These are phyloP conservation scores for Acanthosepion pharaonis DNA, from an alignment of 2,888 invertebrate genomes.

Conservation along the genomic window DNA sequence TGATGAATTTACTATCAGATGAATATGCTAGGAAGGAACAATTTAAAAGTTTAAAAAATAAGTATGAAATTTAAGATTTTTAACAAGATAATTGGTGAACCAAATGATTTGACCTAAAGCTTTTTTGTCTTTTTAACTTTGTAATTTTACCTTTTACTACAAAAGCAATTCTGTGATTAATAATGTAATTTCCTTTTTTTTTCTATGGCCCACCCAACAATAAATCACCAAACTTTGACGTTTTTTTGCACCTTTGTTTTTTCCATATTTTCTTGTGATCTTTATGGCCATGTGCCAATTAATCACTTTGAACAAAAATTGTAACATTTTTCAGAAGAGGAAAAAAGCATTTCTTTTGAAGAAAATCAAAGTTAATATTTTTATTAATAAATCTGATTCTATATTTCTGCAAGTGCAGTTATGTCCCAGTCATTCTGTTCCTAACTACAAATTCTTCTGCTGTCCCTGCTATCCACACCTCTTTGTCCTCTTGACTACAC, in stretches of 20 bases:
- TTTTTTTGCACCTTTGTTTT: not conserved
- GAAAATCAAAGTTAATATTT: not conserved
- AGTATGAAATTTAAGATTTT: not conserved
- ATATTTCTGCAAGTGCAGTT: not conserved
- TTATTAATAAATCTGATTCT: not conserved
- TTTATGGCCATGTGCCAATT: not conserved
- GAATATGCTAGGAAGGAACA: not conserved
- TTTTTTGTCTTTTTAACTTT: not conserved
- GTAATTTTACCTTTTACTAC: not conserved
- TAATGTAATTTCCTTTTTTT: not conserved
- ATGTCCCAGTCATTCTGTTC: not conserved
- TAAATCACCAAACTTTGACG: not conserved
- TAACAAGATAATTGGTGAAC: not conserved
- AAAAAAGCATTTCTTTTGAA: not conserved
- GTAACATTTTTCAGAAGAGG: not conserved
- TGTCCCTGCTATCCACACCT: not conserved
- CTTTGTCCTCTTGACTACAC: not conserved
- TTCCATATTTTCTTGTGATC: not conserved
- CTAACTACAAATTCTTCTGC: not conserved
- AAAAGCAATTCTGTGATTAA: not conserved
- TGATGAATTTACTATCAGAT: not conserved
- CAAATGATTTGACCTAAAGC: not conserved
- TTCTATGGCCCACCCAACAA: not conserved
- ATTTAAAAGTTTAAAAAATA: not conserved
- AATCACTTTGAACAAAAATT: slow-evolving; percentile 22